phyloP scores from a whole-genome alignment of 2,888 invertebrate genomes.

The Drosophila dives region DNA sequence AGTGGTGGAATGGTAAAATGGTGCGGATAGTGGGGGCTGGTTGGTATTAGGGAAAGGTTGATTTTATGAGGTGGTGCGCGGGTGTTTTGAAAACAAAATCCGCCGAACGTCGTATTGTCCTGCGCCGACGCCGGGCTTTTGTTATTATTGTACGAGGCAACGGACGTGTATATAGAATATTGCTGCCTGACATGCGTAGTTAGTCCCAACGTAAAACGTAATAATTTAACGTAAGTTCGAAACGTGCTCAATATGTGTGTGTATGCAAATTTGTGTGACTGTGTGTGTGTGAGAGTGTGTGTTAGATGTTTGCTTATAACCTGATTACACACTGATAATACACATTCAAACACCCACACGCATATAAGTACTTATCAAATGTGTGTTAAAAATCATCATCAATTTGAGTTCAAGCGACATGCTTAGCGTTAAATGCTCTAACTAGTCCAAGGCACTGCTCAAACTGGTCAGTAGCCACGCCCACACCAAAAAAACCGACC shows the following conservation, averaged over 20 bases:
- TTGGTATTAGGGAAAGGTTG: no score
- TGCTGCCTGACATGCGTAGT: conserved; percentile 43
- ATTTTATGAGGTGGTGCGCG: no score
- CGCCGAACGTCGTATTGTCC: conserved; percentile 29
- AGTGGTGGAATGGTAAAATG: neutral
- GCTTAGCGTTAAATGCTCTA: conserved; percentile 18
- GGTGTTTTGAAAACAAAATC: neutral
- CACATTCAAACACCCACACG: neutral
- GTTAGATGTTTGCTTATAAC: conserved; percentile 18
- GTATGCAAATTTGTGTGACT: conserved; percentile 4
- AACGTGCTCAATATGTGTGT: neutral
- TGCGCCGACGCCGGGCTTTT: conserved; percentile 52
- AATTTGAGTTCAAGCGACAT: conserved; percentile 37
- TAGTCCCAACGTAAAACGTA: conserved; percentile 38
- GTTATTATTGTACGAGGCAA: conserved; percentile 37
- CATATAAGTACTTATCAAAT: conserved; percentile 4
- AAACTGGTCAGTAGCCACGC: neutral
- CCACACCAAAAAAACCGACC: conserved; percentile 5
- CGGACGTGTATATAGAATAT: neutral
- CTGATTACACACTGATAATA: conserved; percentile 26
- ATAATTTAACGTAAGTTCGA: conserved; percentile 22
- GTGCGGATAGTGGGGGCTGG: neutral
- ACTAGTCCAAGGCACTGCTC: conserved; percentile 12
- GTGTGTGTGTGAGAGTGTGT: neutral
- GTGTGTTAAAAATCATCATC: conserved; percentile 22